phyloP scores from a whole-genome alignment of 1,140 invertebrate species.

The Adoxophyes honmai region DNA sequence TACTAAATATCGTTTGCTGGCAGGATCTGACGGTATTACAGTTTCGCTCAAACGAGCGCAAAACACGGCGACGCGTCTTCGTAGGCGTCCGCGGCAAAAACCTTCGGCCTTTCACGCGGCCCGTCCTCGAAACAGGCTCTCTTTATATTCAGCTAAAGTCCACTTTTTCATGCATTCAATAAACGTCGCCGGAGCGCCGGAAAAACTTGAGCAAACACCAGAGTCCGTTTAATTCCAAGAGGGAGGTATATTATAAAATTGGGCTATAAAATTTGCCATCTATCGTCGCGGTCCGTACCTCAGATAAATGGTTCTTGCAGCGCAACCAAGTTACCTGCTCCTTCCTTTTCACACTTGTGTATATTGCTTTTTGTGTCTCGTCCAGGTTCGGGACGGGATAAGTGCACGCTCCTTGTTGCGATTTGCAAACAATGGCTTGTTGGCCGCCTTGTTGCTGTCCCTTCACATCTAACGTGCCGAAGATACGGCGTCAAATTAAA shows the following conservation, averaged over 20 bases:
- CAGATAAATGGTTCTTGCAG: constrained; percentile 23
- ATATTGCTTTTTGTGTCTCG: constrained; percentile 25
- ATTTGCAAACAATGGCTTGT: constrained; percentile 71
- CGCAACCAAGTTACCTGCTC: constrained; percentile 1
- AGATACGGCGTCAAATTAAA: constrained; percentile 52
- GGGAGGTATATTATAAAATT: constrained; percentile 41
- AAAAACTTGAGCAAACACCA: constrained; percentile 36
- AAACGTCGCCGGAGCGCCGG: constrained; percentile 30
- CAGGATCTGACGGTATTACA: constrained; percentile 32
- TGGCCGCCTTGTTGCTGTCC: constrained; percentile 50
- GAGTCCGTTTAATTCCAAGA: constrained; percentile 29
- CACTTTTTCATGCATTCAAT: constrained; percentile 39
- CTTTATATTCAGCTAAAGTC: constrained; percentile 54
- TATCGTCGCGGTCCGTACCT: constrained; percentile 20
- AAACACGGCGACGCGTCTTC: constrained; percentile 30
- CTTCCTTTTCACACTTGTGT: constrained; percentile 18
- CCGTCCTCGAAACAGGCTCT: constrained; percentile 27
- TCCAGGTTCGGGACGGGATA: constrained; percentile 27
- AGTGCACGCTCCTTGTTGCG: constrained; percentile 38
- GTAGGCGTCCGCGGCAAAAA: constrained; percentile 37
- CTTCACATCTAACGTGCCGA: constrained; percentile 46
- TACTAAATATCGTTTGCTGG: constrained; percentile 23
- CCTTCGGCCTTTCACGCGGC: constrained; percentile 32
- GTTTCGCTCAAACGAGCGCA: constrained; percentile 28
- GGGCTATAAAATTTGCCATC: constrained; percentile 44